phyloP scores from a whole-genome alignment of 2,888 invertebrate species.

The Vesta saturnalis region DNA sequence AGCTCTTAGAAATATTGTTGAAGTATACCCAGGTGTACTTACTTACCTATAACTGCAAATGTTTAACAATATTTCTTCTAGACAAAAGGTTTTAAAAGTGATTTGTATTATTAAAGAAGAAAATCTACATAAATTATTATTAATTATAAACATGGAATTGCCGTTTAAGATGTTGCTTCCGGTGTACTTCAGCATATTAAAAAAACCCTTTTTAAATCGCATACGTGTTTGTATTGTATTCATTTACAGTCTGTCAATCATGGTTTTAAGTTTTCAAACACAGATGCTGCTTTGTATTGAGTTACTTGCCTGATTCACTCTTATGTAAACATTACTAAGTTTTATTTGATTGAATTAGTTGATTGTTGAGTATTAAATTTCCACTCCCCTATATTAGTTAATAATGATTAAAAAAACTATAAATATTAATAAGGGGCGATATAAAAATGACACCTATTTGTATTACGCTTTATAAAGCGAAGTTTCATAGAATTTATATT shows the following conservation, averaged over 20 bases:
- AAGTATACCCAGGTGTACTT: not conserved
- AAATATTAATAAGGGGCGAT: no score
- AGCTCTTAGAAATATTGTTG: not conserved
- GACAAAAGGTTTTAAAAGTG: no score
- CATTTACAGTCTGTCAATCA: not conserved
- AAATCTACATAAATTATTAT: not conserved
- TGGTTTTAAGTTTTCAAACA: not conserved
- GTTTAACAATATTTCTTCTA: not conserved
- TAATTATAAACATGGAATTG: not conserved
- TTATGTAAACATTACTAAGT: not conserved
- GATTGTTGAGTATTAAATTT: not conserved
- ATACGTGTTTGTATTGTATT: not conserved
- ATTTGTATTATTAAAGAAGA: not conserved
- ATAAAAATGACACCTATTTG: no score
- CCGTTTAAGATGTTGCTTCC: not conserved
- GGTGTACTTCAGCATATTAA: not conserved
- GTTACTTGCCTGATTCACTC: not conserved
- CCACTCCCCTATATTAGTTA: no score
- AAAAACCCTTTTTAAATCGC: not conserved
- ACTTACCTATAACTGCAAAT: no score
- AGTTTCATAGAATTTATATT: no score
- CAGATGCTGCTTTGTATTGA: not conserved
- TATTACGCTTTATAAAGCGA: no score
- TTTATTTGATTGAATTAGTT: not conserved
- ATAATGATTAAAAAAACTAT: no score